Base-by-base conservation (phyloP, 2,888 invertebrate species). In the Drosophila emarginata region DNA sequence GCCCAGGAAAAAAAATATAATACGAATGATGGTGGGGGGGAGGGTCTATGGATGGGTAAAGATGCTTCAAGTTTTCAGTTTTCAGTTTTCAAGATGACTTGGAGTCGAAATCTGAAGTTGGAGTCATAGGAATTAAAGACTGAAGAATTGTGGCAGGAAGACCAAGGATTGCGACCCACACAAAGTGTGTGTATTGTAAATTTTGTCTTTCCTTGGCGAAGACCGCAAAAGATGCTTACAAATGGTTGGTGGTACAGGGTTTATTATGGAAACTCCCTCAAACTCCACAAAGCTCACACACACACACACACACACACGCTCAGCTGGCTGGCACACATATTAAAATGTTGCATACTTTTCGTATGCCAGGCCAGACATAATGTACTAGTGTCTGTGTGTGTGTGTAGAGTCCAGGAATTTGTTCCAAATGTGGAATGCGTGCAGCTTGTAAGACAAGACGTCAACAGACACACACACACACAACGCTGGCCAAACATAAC, bases 321-420 rank as follows among this genome's bases (percentile, higher is more conserved):
- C 36, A 57, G 40, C 53, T 61, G 45, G 37, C 77, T 80, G 88
- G 77, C 86, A 82, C 74, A 87, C 83, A 86, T 82, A 85, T 86
- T 87, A 86, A 87, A 86, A 85, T 86, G 84, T 87, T 83, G 88
- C 86, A 82, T 73, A 79, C 78, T 87, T 74, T 68, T 61, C 36
- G 67, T 66, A 39, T 77, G 58, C 64, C 39, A 65, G 72, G 64
- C 76, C 66, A 71, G 68, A 77, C 87, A 75, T 82, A 78, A 81
- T 86, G 78, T 83, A 86, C 87, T 80, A 78, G 60, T 54, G 64
- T 61, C 59, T 61, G 45, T 64, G 63, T 72, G 65, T 54, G 45
- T 28, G 26, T 61, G 40, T 18, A 56, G 57, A 69, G 54, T 50
- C 63, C 59, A 67, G 64, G 77, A 87, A 81, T 81, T 79, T 79